Percentiles rank a stretch among this genome's conserved stretches.
Evolutionary conservation across 2,113 vertebrate species (phyloP).

Genomic region (Halichoeres trimaculatus): DNA sequence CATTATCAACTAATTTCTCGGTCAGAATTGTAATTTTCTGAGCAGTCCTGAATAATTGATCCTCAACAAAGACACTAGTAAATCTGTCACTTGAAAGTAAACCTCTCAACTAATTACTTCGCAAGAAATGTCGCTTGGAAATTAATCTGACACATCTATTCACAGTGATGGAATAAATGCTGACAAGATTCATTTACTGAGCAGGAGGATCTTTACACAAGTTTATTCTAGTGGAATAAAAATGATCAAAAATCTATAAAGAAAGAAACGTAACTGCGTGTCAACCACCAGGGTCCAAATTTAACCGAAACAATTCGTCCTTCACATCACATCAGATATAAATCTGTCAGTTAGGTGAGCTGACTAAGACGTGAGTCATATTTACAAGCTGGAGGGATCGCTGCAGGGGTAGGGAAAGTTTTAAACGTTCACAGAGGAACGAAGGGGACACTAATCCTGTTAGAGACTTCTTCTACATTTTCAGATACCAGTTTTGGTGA

Average conservation of each 20-base stretch:
- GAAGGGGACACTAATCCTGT: not conserved
- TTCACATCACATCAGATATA: slow-evolving; percentile 25
- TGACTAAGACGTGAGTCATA: slow-evolving; percentile 44
- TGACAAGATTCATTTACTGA: no score
- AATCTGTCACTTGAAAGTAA: slow-evolving; percentile 1
- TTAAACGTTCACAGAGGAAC: slow-evolving; percentile 57
- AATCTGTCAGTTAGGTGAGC: slow-evolving; percentile 38
- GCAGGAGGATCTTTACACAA: no score
- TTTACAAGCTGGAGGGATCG: slow-evolving; percentile 51
- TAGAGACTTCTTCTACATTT: slow-evolving; percentile 29
- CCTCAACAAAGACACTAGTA: slow-evolving; percentile 6
- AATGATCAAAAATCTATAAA: no score
- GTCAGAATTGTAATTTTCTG: not conserved
- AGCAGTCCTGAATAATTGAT: slow-evolving; percentile 15
- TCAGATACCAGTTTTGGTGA: slow-evolving; percentile 1
- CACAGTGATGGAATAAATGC: no score
- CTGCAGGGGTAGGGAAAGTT: slow-evolving; percentile 16
- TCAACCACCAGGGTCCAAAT: no score
- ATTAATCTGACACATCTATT: no score
- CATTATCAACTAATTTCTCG: slow-evolving; percentile 1
- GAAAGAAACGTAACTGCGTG: no score
- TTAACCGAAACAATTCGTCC: no score
- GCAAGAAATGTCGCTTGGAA: no score
- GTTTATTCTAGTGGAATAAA: no score
- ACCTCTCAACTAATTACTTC: not conserved